Evolutionary conservation across 2,797 vertebrate genomes (phyloP), one percentile per base, ranked within the genome.

Genomic region (Nyctibius grandis): DNA sequence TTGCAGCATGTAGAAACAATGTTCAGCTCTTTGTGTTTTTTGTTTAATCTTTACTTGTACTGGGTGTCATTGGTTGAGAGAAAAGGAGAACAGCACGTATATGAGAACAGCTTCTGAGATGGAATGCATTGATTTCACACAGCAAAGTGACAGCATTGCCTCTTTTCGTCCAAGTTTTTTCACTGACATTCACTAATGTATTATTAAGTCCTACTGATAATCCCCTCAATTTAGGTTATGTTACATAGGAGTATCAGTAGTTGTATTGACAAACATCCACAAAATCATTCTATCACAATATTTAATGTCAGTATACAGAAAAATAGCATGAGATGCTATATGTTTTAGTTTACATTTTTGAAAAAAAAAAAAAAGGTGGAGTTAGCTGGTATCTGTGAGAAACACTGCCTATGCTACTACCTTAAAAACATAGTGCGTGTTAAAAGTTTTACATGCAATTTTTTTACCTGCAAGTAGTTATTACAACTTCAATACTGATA

Each of bases 161-260:
- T 70, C 42, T 94, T 79, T 89, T 57, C 26, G 92, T 54, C 5
- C 60, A 38, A 3, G 1, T 15, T 60, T 89, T 34, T 72, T n/a
- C 29, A n/a, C 36, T 84, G 74, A 51, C 45, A 22, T 81, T 56
- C 44, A 25, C 56, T 91, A 80, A 45, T 60, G 3, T 73, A 44
- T 92, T 64, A 69, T 76, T 77, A 94, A 95, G 31, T 15, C 25
- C 14, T 51, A 42, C 53, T 87, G 89, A 53, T 45, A 93, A 76
- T 87, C 22, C 20, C n/a, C 45, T 85, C 31, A 45, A 2, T 78
- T 88, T 63, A 86, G 29, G 20, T 85, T 65, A 12, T 12, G 14
- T 72, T 38, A 47, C 23, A 14, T 26, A 40, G 40, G 38, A 40
- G 14, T 21, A 61, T 11, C 21, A 69, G 31, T 18, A 73, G 51